Evolutionary conservation across 1,140 invertebrate genomes (phyloP).

Genomic region (Antheraea pernyi): DNA sequence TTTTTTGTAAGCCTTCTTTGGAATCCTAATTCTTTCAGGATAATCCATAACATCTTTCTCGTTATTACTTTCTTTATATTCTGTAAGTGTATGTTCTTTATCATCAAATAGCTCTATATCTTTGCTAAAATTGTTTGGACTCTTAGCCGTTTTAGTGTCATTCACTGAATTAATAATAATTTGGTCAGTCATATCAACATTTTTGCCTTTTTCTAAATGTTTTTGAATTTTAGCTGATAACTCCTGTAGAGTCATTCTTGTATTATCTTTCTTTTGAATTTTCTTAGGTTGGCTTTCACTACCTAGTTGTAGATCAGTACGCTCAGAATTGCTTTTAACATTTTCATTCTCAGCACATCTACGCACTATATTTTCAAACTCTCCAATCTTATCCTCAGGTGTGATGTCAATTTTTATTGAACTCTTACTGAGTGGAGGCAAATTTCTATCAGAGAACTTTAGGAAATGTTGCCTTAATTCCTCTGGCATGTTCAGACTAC

Average conservation of each 20-base stretch:
- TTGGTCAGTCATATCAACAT: slow-evolving; percentile 54
- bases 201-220: slow-evolving; percentile 53
- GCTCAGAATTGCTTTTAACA: slow-evolving; percentile 24
- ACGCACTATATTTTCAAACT: slow-evolving; percentile 66
- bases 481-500: slow-evolving; percentile 73
- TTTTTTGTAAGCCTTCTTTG: slow-evolving; percentile 79
- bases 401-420: slow-evolving; percentile 62
- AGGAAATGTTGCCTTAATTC: slow-evolving; percentile 80
- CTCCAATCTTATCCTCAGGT: slow-evolving; percentile 55
- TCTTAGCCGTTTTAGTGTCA: slow-evolving; percentile 28
- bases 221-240: slow-evolving; percentile 56
- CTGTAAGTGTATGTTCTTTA: slow-evolving; percentile 33
- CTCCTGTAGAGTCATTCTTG: slow-evolving; percentile 57
- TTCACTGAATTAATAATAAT: slow-evolving; percentile 50
- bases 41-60: slow-evolving; percentile 54
- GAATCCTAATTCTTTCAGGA: slow-evolving; percentile 83
- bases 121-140: slow-evolving; percentile 21
- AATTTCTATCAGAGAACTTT: slow-evolving; percentile 82
- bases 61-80: slow-evolving; percentile 43
- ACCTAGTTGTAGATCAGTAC: slow-evolving; percentile 30
- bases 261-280: slow-evolving; percentile 28
- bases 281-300: slow-evolving; percentile 29
- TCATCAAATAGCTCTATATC: slow-evolving; percentile 52
- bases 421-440: slow-evolving; percentile 62
- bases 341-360: slow-evolving; percentile 52